Percentiles rank a stretch among this genome's conserved stretches.
These are phyloP conservation scores for Muntiacus reevesi DNA, from an alignment of 2,113 vertebrate species.

Conservation along the genomic window DNA sequence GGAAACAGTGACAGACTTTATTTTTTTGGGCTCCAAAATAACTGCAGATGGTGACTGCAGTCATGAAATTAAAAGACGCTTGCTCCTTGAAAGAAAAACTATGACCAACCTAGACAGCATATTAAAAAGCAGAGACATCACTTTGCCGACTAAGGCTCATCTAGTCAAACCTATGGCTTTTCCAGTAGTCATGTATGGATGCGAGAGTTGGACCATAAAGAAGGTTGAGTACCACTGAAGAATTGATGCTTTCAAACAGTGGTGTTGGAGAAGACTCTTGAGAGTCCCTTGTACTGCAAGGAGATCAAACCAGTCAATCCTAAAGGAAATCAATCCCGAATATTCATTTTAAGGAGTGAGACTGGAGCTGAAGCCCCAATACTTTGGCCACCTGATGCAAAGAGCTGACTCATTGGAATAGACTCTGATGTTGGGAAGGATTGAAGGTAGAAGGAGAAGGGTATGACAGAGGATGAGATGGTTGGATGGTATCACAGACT, in stretches of 20 bases:
- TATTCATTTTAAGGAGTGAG: not conserved
- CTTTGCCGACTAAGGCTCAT: not conserved
- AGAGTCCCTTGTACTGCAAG: not conserved
- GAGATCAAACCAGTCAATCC: not conserved
- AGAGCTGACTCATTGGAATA: not conserved
- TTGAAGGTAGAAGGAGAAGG: not conserved
- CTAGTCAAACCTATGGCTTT: not conserved
- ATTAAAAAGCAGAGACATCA: not conserved
- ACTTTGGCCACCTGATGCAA: not conserved
- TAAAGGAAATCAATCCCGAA: not conserved
- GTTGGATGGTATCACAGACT: not conserved
- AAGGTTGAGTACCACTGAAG: not conserved
- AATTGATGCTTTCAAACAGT: not conserved
- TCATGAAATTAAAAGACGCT: not conserved
- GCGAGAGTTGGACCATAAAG: not conserved
- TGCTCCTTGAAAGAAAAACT: not conserved
- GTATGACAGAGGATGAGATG: not conserved
- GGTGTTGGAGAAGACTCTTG: not conserved
- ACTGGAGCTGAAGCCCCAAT: not conserved
- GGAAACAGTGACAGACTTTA: not conserved
- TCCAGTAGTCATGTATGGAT: not conserved
- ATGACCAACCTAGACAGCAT: not conserved
- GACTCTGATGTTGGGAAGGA: not conserved
- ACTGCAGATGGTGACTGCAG: not conserved
- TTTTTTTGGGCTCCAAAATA: not conserved